Evolutionary conservation across 2,797 vertebrate species (phyloP).

Genomic region (Kryptopterus vitreolus): DNA sequence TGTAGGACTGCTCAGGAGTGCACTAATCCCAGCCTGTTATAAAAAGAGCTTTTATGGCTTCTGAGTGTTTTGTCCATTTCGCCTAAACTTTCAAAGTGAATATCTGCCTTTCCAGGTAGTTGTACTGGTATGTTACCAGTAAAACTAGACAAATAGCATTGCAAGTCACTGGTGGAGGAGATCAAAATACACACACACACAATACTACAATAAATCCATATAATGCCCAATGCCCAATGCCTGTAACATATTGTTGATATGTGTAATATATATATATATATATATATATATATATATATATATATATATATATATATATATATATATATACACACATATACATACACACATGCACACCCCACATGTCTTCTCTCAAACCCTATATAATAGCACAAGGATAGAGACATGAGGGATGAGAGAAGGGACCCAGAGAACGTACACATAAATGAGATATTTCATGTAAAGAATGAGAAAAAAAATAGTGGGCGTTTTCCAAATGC

Average conservation of each 20-base stretch:
- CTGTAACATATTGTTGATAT: background rate
- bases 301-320: background rate
- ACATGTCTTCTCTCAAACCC: background rate
- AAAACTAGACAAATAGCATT: constrained; percentile 33
- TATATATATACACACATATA: background rate
- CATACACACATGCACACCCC: no score
- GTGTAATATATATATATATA: background rate
- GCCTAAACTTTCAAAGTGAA: constrained; percentile 4
- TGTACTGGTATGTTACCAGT: constrained; percentile 3
- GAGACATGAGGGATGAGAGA: background rate
- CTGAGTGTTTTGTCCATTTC: background rate
- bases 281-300: background rate
- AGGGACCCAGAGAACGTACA: background rate
- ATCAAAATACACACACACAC: background rate
- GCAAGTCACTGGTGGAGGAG: background rate
- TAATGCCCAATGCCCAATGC: background rate
- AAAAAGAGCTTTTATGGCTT: constrained; percentile 13
- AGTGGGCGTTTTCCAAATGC: constrained; percentile 24
- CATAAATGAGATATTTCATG: constrained; percentile 25
- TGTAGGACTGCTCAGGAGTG: background rate
- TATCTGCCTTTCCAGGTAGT: background rate
- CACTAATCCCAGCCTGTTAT: constrained; percentile 16
- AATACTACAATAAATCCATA: background rate
- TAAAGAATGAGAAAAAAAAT: constrained; percentile 30
- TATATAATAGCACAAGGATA: background rate